Percentiles rank a stretch among this genome's conserved stretches.
Evolutionary conservation across 2,113 vertebrate genomes (phyloP).

Genomic region (Ibidorhyncha struthersii): DNA sequence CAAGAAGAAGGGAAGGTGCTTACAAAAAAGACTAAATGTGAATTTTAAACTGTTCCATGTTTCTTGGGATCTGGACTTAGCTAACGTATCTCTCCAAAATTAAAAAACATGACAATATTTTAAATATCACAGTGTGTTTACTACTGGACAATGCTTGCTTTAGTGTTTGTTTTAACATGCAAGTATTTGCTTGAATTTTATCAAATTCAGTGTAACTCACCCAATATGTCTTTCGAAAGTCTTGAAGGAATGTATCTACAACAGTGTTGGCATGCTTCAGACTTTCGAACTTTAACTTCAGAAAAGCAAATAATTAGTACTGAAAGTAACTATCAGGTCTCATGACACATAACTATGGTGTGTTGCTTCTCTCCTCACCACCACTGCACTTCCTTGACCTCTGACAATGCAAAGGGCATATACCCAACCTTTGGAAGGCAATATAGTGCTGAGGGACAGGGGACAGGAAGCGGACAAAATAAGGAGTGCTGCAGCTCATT

Average conservation of each 20-base stretch:
- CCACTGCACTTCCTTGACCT: not conserved
- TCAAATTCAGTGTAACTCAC: no score
- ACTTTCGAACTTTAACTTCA: not conserved
- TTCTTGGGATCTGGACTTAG: not conserved
- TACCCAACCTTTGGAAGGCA: not conserved
- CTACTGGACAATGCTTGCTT: no score
- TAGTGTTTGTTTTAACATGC: no score
- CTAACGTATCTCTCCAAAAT: not conserved
- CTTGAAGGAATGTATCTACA: no score
- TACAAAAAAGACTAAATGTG: not conserved
- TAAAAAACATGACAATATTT: no score
- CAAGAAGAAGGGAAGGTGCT: not conserved
- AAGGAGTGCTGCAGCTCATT: not conserved
- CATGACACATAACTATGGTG: fast-evolving
- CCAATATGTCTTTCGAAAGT: no score
- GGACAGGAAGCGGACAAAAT: not conserved
- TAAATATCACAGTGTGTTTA: no score
- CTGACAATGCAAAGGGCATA: not conserved
- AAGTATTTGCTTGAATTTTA: no score
- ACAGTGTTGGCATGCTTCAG: not conserved
- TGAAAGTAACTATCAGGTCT: not conserved
- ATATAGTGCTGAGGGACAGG: not conserved
- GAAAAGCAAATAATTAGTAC: not conserved
- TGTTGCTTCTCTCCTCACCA: not conserved
- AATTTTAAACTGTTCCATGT: not conserved